A percentile compares a stretch with the other conserved stretches of the same genome.
Conservation (phyloP, 2,113 vertebrate genomes). For the Thunnus thynnus region DNA sequence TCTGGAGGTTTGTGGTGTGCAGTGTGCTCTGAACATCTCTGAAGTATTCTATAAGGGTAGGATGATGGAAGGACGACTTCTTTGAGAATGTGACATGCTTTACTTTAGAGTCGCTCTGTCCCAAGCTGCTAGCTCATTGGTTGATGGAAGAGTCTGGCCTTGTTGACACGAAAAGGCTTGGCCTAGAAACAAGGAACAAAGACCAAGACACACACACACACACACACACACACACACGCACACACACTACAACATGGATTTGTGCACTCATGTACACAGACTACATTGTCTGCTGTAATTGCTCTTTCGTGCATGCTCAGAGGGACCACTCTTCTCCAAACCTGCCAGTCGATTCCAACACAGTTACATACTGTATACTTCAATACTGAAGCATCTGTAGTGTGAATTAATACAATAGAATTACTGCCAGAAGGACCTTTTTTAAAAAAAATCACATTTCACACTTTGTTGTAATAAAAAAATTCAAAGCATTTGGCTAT, state of each 20-base stretch:
- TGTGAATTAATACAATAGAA: neutral
- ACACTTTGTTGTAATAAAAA: neutral
- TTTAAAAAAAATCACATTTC: neutral
- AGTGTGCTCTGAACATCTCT: neutral
- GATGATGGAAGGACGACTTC: neutral
- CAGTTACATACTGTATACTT: neutral
- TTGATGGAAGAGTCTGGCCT: neutral
- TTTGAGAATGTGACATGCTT: neutral
- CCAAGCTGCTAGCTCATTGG: slow-evolving; percentile 23
- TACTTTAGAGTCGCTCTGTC: neutral
- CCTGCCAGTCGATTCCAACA: slow-evolving; percentile 14
- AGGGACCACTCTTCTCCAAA: slow-evolving; percentile 35
- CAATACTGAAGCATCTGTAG: neutral
- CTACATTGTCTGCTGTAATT: slow-evolving; percentile 50
- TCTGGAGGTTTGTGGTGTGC: neutral
- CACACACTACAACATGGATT: slow-evolving; percentile 8
- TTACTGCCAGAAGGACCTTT: neutral
- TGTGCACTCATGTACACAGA: slow-evolving; percentile 51
- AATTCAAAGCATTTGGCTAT: neutral
- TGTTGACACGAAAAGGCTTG: slow-evolving; percentile 38
- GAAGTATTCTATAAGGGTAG: neutral
- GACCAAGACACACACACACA: slow-evolving; percentile 21
- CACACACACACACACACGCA: slow-evolving; percentile 9
- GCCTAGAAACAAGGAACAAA: slow-evolving; percentile 58
- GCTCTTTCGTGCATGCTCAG: slow-evolving; percentile 51